Conservation (phyloP, 1,140 invertebrate species). For the Leguminivora glycinivorella region DNA sequence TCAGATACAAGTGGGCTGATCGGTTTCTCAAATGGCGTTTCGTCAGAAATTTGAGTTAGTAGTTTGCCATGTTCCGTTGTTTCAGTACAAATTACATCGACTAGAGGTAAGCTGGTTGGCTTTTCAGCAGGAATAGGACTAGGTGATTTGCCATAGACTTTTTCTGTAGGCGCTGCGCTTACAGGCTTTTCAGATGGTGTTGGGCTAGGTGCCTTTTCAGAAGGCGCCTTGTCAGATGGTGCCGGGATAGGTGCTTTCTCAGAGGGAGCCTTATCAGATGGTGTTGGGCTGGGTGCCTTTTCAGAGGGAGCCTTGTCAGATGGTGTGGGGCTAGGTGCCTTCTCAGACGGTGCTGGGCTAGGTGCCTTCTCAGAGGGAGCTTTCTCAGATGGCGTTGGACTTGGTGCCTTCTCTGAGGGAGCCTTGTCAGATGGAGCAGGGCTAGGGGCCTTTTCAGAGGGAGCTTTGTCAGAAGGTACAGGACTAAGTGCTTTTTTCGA, state of each 20-base stretch:
- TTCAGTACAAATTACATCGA: background rate
- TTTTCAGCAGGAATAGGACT: constrained; percentile 27
- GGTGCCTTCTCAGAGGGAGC: background rate
- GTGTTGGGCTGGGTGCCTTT: constrained; percentile 2
- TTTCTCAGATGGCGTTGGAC: constrained; percentile 4
- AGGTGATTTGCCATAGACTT: constrained; percentile 21
- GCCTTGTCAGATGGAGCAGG: constrained; percentile 28
- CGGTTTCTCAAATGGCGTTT: background rate
- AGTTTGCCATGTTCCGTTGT: background rate
- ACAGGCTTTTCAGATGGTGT: background rate
- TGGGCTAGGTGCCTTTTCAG: constrained; percentile 12
- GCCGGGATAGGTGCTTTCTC: constrained; percentile 32
- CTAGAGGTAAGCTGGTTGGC: constrained; percentile 2
- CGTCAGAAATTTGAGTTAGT: background rate
- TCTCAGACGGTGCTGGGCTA: background rate
- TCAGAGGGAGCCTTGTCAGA: background rate
- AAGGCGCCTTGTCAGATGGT: background rate
- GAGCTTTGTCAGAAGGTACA: constrained; percentile 6
- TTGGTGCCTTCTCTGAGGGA: constrained; percentile 28
- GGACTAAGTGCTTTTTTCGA: background rate
- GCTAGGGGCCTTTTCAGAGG: constrained; percentile 31
- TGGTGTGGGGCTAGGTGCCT: background rate
- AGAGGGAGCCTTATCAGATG: constrained; percentile 21
- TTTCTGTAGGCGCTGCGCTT: background rate
- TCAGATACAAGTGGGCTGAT: background rate